Evolutionary conservation across 2,797 vertebrate genomes (phyloP), one percentile per base, ranked within the genome.

Genomic region (Tokudaia muenninki): DNA sequence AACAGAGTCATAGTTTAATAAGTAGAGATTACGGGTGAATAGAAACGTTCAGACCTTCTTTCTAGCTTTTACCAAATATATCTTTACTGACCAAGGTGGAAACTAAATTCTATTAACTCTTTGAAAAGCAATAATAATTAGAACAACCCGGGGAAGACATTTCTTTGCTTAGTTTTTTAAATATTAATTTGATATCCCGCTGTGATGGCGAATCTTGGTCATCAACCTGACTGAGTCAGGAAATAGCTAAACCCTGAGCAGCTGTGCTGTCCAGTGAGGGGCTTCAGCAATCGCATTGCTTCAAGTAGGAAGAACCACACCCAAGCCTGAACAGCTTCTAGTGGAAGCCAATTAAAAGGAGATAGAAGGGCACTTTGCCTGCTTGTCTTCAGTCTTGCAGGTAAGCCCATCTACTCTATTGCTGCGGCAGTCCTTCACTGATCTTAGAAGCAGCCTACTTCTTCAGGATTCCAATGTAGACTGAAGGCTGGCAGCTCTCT

Each of bases 11-110:
- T 3, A n/a, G 37, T 29, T 44, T 63, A 77, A 31, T 70, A 65
- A 55, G 1, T 57, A 82, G 24, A 92, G 61, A 83, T 89, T 87
- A 57, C 37, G 3, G 90, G 70, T 87, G 31, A 44, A 91, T 37
- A 96, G 92, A 81, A 78, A 52, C 13, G 57, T 26, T 88, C n/a
- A 65, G 52, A 59, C 79, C 9, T 65, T 34, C 65, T 94, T 67
- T 84, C 65, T 11, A 94, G 10, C 65, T 84, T 97, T 94, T 93
- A 96, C 90, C 77, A 94, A 57, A 78, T 21, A 72, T 21, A 41
- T 34, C n/a, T 77, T 83, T 50, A 44, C 47, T 41, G 92, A 50
- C 50, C 61, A 87, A 84, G 34, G 72, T 87, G 19, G 95, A 94
- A 90, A 31, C 12, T 88, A 92, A 94, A 80, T 91, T 0, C 6